Percentiles rank a stretch among this genome's conserved stretches.
phyloP scores from a whole-genome alignment of 2,888 invertebrate species.

The Leptopterna dolabrata region DNA sequence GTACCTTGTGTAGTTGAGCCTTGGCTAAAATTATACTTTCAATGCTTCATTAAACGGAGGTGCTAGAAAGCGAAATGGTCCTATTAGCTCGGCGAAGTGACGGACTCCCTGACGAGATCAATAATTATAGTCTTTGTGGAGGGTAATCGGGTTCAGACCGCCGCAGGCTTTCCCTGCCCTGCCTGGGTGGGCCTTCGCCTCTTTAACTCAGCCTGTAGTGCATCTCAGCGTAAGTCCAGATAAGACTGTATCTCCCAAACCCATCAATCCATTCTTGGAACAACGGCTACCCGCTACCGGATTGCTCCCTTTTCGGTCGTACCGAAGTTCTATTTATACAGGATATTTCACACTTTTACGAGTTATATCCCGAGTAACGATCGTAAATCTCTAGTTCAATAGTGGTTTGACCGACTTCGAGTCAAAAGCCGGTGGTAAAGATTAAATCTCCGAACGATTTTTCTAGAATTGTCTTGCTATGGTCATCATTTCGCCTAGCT shows the following conservation, averaged over 20 bases:
- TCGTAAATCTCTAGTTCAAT: not conserved
- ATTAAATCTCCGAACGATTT: not conserved
- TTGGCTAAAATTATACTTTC: not conserved
- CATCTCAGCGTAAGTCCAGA: not conserved
- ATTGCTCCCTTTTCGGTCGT: not conserved
- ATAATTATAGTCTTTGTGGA: constrained; percentile 11
- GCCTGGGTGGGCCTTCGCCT: not conserved
- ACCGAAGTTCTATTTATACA: not conserved
- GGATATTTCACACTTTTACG: not conserved
- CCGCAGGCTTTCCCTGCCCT: not conserved
- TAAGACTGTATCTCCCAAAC: not conserved
- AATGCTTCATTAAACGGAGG: constrained; percentile 6
- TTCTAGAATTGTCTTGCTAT: not conserved
- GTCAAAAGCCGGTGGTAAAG: not conserved
- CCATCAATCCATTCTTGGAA: constrained; percentile 16
- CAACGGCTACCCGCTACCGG: not conserved
- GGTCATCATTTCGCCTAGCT: not conserved
- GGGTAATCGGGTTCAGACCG: not conserved
- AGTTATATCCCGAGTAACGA: not conserved
- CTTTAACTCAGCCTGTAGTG: not conserved
- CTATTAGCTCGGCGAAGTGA: not conserved
- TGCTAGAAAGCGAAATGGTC: constrained; percentile 5
- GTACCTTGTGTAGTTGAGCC: not conserved
- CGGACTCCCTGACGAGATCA: constrained; percentile 3
- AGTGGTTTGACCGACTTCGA: not conserved